Conservation (phyloP, 2,888 invertebrate genomes). For the Lissonota sp. region DNA sequence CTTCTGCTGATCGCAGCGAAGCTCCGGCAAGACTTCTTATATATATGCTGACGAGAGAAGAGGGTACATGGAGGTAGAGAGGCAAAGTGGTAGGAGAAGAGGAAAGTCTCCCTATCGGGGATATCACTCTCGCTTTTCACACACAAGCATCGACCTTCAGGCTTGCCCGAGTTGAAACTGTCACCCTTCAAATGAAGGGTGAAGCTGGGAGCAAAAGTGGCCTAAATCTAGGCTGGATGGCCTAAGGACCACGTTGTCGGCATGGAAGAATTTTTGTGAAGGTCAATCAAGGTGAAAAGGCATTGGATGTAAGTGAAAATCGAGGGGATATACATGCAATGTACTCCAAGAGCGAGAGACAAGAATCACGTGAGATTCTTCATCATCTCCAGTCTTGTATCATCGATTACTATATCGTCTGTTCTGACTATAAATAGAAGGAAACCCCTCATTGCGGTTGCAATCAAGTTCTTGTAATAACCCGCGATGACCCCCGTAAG, state of each 20-base stretch:
- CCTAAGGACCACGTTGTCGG: background rate
- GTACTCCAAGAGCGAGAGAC: background rate
- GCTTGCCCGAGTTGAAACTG: no score
- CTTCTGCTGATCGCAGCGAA: background rate
- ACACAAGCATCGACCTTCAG: background rate
- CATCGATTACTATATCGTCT: background rate
- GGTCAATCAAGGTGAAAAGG: background rate
- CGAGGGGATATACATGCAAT: background rate
- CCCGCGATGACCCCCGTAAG: background rate
- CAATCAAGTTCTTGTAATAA: background rate
- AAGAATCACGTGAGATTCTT: slow-evolving; percentile 10
- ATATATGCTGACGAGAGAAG: background rate
- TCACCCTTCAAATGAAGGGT: no score
- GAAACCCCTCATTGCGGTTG: background rate
- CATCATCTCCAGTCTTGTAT: background rate
- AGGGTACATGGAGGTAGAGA: no score
- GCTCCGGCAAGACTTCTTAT: background rate
- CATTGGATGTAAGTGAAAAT: background rate
- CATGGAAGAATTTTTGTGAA: background rate
- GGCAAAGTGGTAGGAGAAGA: background rate
- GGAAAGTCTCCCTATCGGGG: background rate
- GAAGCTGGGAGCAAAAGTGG: no score
- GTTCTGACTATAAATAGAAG: background rate
- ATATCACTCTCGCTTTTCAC: slow-evolving; percentile 5
- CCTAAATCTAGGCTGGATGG: background rate